Evolutionary conservation across 2,888 invertebrate genomes (phyloP), one percentile per base, ranked within the genome.

Genomic region (Cheilosia scutellata): DNA sequence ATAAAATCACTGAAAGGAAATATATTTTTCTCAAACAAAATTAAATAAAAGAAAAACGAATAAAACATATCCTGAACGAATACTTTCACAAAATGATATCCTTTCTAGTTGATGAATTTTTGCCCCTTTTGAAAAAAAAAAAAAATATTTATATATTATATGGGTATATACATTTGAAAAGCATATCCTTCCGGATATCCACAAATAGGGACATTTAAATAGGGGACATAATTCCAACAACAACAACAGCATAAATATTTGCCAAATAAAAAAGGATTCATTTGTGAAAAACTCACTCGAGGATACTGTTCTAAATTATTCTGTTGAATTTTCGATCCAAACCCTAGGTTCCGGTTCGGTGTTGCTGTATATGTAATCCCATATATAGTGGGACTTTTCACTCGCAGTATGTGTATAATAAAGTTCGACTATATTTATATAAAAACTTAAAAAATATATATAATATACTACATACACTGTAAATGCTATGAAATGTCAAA

Each of bases 81-180:
- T 55, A 66, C 60, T 51, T 60, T 74, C 57, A 62, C 55, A 71
- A 76, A 37, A 80, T 86, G 68, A 76, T 62, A 80, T 80, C 80
- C 76, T 80, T 80, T 76, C 33, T 79, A 75, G 70, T 79, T 84
- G 75, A 80, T 84, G 79, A 80, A 49, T 76, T 75, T 70, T 79
- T 75, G 40, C 62, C 60, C 60, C 55, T 86, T 42, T 9, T n/a
- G 33, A 42, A 49, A 37, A 49, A 63, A 57, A 66, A 58, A 33
- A 13, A n/a, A n/a, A n/a, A n/a, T n/a, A n/a, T n/a, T n/a, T n/a
- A n/a, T n/a, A n/a, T n/a, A n/a, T n/a, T n/a, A n/a, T n/a, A n/a
- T n/a, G n/a, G n/a, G n/a, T 25, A 20, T 13, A 37, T 31, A 68
- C 13, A 49, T 44, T 33, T 62, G 29, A 76, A 76, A 68, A 51